Evolutionary conservation across 2,113 vertebrate genomes (phyloP), one percentile per base, ranked within the genome.

Genomic region (Thymallus thymallus): DNA sequence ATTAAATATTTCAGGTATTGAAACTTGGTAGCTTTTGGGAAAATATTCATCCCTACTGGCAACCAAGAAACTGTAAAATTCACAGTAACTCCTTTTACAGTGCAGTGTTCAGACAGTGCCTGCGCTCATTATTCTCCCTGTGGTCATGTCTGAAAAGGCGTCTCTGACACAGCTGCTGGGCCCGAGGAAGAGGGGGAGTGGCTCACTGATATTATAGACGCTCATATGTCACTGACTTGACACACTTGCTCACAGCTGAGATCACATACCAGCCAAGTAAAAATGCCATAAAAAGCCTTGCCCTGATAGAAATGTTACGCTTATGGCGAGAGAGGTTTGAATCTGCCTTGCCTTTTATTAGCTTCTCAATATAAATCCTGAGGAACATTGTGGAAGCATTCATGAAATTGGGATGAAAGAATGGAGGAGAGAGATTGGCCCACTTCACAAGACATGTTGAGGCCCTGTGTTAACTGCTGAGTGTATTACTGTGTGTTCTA

Each of bases 201-300:
- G 87, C 78, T 85, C 86, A 85, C 71, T 69, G 72, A 77, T 81
- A 86, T 84, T 66, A 77, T 80, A 72, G 76, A 51, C 74, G 67
- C 80, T 84, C 83, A 48, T 41, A 41, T 85, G 85, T 84, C 81
- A 86, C 79, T 67, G 80, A 86, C 82, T 82, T 78, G 76, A 80
- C 81, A 45, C 60, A 70, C 58, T 65, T 64, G 61, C 74, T 41
- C 35, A 12, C 35, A 74, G 71, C 7, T 5, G 18, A 72, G 71
- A 58, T 69, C 66, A 70, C 64, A 66, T 69, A 30, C 71, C 30
- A 63, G 73, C 79, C 58, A 22, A 61, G 62, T 64, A 68, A 69
- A 71, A 48, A 76, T 2, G 0, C 67, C 0, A 18, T 22, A n/a
- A 14, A 68, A 68, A 68, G 64, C 69, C 61, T 69, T n/a, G 51